A percentile compares a stretch with the other conserved stretches of the same genome.
Evolutionary conservation across 2,113 vertebrate species (phyloP).

Genomic region (Agelaius tricolor): DNA sequence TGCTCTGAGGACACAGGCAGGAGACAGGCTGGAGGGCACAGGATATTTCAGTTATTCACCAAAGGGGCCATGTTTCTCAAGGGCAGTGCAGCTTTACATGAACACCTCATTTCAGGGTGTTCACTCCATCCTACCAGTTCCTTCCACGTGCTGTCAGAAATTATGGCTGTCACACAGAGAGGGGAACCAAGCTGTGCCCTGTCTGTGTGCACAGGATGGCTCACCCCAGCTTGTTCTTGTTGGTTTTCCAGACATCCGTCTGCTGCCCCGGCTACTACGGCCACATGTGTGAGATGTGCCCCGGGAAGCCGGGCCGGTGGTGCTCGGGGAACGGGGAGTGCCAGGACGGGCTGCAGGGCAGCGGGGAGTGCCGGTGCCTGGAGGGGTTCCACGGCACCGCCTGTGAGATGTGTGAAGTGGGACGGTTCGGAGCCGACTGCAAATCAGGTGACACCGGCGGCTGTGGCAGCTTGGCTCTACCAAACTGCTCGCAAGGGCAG

Average conservation of each 20-base stretch:
- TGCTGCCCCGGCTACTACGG: slow-evolving; percentile 93
- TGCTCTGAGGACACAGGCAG: background rate
- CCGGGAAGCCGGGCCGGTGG: slow-evolving; percentile 79
- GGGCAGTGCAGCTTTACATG: background rate
- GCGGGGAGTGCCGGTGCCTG: slow-evolving; percentile 88
- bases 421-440: slow-evolving; percentile 87
- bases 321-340: slow-evolving; percentile 90
- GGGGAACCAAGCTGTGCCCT: background rate
- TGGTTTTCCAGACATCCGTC: slow-evolving; percentile 75
- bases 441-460: slow-evolving; percentile 69
- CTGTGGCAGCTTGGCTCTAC: background rate
- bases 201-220: background rate
- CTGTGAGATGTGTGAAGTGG: slow-evolving; percentile 94
- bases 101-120: background rate
- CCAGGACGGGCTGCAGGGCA: slow-evolving; percentile 84
- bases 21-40: background rate
- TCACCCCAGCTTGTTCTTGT: background rate
- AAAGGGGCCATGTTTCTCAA: background rate
- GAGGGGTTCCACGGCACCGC: slow-evolving; percentile 93
- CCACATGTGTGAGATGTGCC: slow-evolving; percentile 89
- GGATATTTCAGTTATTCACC: background rate
- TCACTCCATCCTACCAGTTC: background rate
- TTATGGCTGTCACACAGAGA: background rate
- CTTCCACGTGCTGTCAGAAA: background rate
- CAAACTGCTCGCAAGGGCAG: background rate